These are phyloP conservation scores for Erythrolamprus reginae DNA, from an alignment of 2,113 vertebrate genomes.

Conservation along the genomic window DNA sequence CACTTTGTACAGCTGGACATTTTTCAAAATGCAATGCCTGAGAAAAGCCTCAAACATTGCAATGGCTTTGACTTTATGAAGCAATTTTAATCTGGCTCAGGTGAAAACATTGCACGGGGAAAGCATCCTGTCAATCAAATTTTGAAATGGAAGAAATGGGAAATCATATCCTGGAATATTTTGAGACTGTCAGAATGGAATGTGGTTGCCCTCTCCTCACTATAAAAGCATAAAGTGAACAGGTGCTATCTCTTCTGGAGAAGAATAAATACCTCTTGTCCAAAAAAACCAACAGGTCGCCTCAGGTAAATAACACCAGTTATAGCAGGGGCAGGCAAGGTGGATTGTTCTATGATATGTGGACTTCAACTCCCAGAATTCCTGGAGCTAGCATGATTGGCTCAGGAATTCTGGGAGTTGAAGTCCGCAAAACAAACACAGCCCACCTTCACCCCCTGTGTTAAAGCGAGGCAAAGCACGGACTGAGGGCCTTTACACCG, in stretches of 20 bases:
- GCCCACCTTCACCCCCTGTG: too few relatives aligned
- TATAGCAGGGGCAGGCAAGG: too few relatives aligned
- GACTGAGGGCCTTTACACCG: background rate
- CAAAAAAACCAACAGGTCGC: fast-evolving
- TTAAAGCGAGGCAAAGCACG: background rate
- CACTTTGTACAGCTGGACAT: background rate
- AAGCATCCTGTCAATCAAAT: background rate
- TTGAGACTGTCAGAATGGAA: too few relatives aligned
- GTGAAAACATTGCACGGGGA: background rate
- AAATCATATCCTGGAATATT: background rate
- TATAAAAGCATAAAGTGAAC: background rate
- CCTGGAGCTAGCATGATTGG: too few relatives aligned
- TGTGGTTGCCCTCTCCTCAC: background rate
- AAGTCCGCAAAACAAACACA: too few relatives aligned
- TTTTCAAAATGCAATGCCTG: background rate
- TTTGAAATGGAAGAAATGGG: background rate
- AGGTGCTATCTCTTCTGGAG: background rate
- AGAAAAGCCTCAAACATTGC: background rate
- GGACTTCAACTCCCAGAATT: too few relatives aligned
- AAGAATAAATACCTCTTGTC: background rate
- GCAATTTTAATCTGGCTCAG: background rate
- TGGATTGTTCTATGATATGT: too few relatives aligned
- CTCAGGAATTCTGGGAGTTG: too few relatives aligned
- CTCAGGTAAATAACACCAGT: fast-evolving
- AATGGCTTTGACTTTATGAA: background rate